phyloP scores from a whole-genome alignment of 1,140 invertebrate genomes.

The Zaprionus camerounensis region DNA sequence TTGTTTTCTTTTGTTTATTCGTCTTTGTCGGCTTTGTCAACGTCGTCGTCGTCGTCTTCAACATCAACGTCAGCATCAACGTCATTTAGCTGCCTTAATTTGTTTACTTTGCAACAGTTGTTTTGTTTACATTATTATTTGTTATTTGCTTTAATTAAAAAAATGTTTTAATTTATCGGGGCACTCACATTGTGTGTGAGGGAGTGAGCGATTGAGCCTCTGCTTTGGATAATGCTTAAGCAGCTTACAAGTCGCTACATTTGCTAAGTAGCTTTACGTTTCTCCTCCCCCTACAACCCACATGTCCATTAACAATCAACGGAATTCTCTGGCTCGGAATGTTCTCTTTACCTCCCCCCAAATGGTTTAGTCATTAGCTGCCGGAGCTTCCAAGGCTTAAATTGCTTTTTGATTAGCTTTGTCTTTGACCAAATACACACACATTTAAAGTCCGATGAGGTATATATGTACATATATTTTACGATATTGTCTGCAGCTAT shows the following conservation, averaged over 20 bases:
- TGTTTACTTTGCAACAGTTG: conserved; percentile 58
- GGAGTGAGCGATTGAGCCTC: conserved; percentile 15
- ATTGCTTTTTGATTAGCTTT: conserved; percentile 12
- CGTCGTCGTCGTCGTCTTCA: conserved; percentile 1
- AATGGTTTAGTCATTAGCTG: conserved; percentile 26
- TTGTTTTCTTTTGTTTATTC: conserved; percentile 1
- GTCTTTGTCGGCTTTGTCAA: conserved; percentile 28
- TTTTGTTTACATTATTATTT: conserved; percentile 33
- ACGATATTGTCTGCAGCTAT: neutral
- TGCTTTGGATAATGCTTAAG: conserved; percentile 25
- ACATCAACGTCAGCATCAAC: conserved; percentile 25
- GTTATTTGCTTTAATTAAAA: conserved; percentile 70
- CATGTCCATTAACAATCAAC: conserved; percentile 32
- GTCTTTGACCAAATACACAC: neutral
- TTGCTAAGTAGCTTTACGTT: conserved; percentile 14
- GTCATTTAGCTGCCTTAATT: conserved; percentile 58
- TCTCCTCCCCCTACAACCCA: neutral
- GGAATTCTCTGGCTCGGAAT: conserved; percentile 6
- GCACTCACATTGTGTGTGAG: neutral
- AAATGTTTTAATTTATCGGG: conserved; percentile 68
- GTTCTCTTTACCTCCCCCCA: neutral
- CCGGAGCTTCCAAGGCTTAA: neutral
- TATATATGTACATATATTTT: neutral
- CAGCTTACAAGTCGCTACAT: conserved; percentile 24
- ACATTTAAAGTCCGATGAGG: neutral